These are phyloP conservation scores for Lophura nycthemera DNA, from an alignment of 2,113 vertebrate species.

Conservation along the genomic window DNA sequence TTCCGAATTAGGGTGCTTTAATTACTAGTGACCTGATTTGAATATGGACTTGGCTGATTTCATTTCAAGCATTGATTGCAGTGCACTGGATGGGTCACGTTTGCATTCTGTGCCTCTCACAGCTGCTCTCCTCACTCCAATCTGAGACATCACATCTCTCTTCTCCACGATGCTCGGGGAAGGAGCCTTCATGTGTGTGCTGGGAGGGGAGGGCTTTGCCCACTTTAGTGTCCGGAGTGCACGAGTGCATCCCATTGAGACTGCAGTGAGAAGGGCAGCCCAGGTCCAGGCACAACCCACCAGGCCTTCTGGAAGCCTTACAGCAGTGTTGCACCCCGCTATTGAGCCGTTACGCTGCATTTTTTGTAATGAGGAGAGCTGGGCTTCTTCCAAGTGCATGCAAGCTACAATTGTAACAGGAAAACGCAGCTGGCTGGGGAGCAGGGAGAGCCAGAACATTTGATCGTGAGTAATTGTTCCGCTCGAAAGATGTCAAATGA, in stretches of 20 bases:
- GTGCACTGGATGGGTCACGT: not conserved
- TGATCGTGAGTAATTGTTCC: not conserved
- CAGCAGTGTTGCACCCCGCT: not conserved
- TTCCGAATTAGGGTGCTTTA: slow-evolving; percentile 10
- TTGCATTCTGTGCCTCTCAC: not conserved
- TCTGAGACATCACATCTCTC: not conserved
- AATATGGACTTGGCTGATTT: slow-evolving; percentile 11
- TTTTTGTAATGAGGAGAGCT: not conserved
- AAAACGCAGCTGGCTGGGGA: not conserved
- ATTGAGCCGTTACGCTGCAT: not conserved
- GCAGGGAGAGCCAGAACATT: not conserved
- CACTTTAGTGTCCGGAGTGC: rapidly evolving
- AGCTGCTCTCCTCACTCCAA: not conserved
- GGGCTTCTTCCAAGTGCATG: not conserved
- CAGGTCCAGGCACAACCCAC: not conserved
- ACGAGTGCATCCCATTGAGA: not conserved
- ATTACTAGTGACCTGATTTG: slow-evolving; percentile 55
- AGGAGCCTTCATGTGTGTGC: rapidly evolving
- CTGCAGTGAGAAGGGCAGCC: not conserved
- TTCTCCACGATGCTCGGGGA: not conserved
- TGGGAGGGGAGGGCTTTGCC: not conserved
- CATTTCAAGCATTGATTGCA: slow-evolving; percentile 28
- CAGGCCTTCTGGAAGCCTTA: slow-evolving; percentile 2
- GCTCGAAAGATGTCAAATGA: not conserved
- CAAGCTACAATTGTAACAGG: not conserved